Base-by-base conservation (phyloP, 2,113 vertebrate genomes). In the Hassar affinis region DNA sequence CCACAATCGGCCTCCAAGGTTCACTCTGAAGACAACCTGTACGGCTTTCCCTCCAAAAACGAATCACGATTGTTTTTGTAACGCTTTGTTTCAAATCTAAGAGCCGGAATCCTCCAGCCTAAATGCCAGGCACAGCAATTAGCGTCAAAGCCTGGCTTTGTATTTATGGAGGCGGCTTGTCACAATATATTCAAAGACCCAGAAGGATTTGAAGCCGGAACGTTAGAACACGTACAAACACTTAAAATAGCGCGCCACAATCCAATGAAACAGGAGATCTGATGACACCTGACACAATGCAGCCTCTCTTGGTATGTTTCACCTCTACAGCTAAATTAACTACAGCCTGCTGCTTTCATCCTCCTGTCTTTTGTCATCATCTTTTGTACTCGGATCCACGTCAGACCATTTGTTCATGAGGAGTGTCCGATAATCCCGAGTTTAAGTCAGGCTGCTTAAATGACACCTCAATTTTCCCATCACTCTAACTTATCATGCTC, bases 81-180 rank as follows among this genome's bases (percentile, higher is more conserved):
- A 25, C 33, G 38, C 2, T 56, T 66, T 71, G 62, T 79, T 66
- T 17, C 6, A 62, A 35, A 27, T 20, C 25, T 45, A 17, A 51
- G 45, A 57, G 2, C 77, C 54, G 25, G 27, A 76, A 54, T n/a
- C 22, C 56, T 20, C 82, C 25, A 49, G 4, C 25, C 62, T 59
- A 71, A 52, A 33, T 17, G 54, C 81, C 57, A 90, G 86, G 89
- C 87, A 85, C 89, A 92, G 87, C 90, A 91, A 93, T 93, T 91
- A 93, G 72, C 79, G 47, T 72, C 64, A 78, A 85, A 89, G 79
- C 83, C 81, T 87, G 86, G 88, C 78, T 90, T 87, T 81, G 88
- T 92, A 92, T 94, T 93, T 93, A 91, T 91, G 92, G 90, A 79
- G 90, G 88, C 71, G 64, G 91, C 90, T 93, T 93, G 91, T 92